Evolutionary conservation across 2,113 vertebrate species (phyloP), one percentile per base, ranked within the genome.

Genomic region (Catharus minimus): DNA sequence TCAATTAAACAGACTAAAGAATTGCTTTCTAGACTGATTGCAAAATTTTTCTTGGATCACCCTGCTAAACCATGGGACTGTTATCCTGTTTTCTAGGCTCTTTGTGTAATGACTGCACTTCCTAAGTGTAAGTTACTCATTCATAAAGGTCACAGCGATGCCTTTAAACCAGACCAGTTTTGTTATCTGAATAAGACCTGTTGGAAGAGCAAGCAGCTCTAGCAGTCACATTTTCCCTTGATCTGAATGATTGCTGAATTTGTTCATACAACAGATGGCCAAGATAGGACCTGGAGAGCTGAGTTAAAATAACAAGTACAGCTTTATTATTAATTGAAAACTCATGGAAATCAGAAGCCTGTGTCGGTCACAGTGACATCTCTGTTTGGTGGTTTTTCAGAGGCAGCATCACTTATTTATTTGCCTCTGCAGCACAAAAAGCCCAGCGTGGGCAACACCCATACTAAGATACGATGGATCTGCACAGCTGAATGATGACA

Each of bases 11-110:
- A 68, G 15, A 26, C 3, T 26, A 64, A 86, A 44, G 15, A 88
- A 38, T 36, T 79, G 1, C 21, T 44, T 86, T 76, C 21, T 30
- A 32, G 18, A 36, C 12, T 36, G 12, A 58, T 74, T 80, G 55
- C 14, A 27, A 56, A 77, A 5, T 32, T 77, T 58, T 27, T n/a
- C 28, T 58, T 83, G 8, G 15, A 77, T 13, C 0, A 0, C 15
- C 17, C 28, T 36, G 32, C 49, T 82, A 56, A 92, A 50, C 30
- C 4, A 2, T 50, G 28, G 32, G 10, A 79, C 10, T 7, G 7
- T 55, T 76, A 53, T 47, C 6, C 14, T 4, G 10, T 62, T 86
- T 69, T 56, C 44, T 50, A 44, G 44, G 22, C 7, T 83, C 22
- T 84, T 49, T 47, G 11, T 69, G 30, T 55, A 33, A 50, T 47